Base-by-base conservation (phyloP, 2,888 invertebrate genomes). In the Nesidiocoris tenuis region DNA sequence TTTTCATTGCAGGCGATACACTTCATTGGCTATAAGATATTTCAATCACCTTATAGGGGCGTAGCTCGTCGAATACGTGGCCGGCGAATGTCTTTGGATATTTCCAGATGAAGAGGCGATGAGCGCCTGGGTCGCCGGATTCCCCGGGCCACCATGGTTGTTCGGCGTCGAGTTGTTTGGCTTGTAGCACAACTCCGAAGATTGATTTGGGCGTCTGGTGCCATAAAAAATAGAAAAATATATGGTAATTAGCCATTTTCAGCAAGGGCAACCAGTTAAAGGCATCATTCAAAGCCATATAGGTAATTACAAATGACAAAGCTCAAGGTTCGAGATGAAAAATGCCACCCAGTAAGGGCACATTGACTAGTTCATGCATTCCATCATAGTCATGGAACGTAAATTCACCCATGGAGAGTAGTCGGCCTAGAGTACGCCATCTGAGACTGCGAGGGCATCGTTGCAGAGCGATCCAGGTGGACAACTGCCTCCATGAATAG, bases 371-470 rank as follows among this genome's bases (percentile, higher is more conserved):
- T n/a, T n/a, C n/a, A n/a, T n/a, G n/a, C n/a, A n/a, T n/a, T n/a
- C n/a, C n/a, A n/a, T n/a, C n/a, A n/a, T n/a, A n/a, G n/a, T n/a
- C n/a, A n/a, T n/a, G n/a, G n/a, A n/a, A n/a, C n/a, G n/a, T n/a
- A n/a, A n/a, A 65, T 80, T 78, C 79, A 81, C 82, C 82, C 81
- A 78, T 81, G 82, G 70, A 82, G 79, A 75, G 80, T 79, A 74
- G 82, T 77, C 70, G 81, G 79, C 72, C 82, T 78, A 57, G 81
- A 80, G 79, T 81, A 82, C 72, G 82, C 80, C 81, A 82, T 81
- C 79, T 81, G 81, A 74, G 82, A 80, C 79, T 81, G 82, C 65
- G 82, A 81, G 78, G 82, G 82, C 81, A 82, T 81, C 76, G 81
- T 79, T 74, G 81, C 77, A 78, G 81, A 81, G 66, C 80, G 77